These are phyloP conservation scores for Meteorus sp. DNA, from an alignment of 1,140 invertebrate genomes.

Conservation along the genomic window DNA sequence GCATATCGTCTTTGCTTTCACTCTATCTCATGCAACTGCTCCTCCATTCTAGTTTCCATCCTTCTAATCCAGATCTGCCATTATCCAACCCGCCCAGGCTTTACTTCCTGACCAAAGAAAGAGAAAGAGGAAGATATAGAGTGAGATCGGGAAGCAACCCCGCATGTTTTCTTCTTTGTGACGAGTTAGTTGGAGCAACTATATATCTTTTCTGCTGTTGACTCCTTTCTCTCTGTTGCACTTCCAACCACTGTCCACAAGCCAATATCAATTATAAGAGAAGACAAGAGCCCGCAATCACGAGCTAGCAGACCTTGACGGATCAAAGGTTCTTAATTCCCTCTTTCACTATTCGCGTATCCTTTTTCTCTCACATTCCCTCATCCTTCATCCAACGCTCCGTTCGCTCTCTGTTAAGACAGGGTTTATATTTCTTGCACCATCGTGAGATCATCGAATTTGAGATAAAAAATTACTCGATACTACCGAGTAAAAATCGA, in stretches of 20 bases:
- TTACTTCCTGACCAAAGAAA: conserved; percentile 29
- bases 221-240: conserved; percentile 9
- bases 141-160: too few species aligned
- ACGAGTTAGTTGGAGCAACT: conserved; percentile 20
- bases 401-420: conserved; percentile 58
- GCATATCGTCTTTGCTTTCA: neutral
- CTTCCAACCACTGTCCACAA: conserved; percentile 35
- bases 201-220: conserved; percentile 14
- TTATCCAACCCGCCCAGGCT: conserved; percentile 15
- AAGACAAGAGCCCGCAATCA: conserved; percentile 58
- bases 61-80: neutral
- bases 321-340: conserved; percentile 47
- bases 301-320: conserved; percentile 52
- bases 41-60: conserved; percentile 20
- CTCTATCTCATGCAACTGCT: conserved; percentile 1
- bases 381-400: neutral
- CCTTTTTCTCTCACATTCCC: neutral
- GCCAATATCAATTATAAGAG: conserved; percentile 62
- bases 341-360: conserved; percentile 28
- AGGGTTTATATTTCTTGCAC: conserved; percentile 2
- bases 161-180: conserved; percentile 7
- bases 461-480: neutral
- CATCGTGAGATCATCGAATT: neutral
- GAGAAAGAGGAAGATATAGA: too few species aligned
- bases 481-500: too few species aligned